These are phyloP conservation scores for Gortyna flavago DNA, from an alignment of 2,888 invertebrate species.

Conservation along the genomic window DNA sequence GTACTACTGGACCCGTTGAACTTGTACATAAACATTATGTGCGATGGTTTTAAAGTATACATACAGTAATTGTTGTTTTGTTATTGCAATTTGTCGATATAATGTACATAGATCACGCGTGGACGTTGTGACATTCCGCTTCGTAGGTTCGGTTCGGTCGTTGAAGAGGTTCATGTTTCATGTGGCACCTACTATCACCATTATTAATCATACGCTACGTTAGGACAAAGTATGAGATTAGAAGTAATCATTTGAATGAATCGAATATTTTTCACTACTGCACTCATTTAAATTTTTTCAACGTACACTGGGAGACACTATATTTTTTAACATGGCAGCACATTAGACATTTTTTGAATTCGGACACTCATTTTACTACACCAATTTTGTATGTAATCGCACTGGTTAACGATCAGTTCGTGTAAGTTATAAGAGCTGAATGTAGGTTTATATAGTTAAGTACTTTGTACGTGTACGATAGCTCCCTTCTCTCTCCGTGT, in stretches of 20 bases:
- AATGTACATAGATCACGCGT: conserved; percentile 85
- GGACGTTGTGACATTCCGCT: conserved; percentile 78
- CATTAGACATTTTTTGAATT: conserved; percentile 84
- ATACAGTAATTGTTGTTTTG: conserved; percentile 84
- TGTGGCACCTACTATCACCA: conserved; percentile 74
- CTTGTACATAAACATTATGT: conserved; percentile 85
- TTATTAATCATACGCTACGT: conserved; percentile 68
- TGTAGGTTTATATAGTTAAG: conserved; percentile 84
- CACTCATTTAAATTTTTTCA: conserved; percentile 85
- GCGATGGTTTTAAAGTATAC: conserved; percentile 85
- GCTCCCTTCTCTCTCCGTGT: conserved; percentile 88
- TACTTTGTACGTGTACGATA: conserved; percentile 87
- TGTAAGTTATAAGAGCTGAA: conserved; percentile 86
- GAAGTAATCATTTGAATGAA: conserved; percentile 78
- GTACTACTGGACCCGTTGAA: conserved; percentile 80
- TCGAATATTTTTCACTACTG: conserved; percentile 84
- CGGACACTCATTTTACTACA: conserved; percentile 86
- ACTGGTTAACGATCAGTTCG: conserved; percentile 85
- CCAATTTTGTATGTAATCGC: conserved; percentile 87
- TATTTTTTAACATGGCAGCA: conserved; percentile 85
- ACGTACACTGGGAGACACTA: conserved; percentile 81
- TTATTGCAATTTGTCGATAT: conserved; percentile 86
- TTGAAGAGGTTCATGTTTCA: conserved; percentile 57
- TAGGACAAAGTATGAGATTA: conserved; percentile 72
- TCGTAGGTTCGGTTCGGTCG: conserved; percentile 77